Conservation (phyloP, 2,113 vertebrate genomes). For the Centropus bengalensis region DNA sequence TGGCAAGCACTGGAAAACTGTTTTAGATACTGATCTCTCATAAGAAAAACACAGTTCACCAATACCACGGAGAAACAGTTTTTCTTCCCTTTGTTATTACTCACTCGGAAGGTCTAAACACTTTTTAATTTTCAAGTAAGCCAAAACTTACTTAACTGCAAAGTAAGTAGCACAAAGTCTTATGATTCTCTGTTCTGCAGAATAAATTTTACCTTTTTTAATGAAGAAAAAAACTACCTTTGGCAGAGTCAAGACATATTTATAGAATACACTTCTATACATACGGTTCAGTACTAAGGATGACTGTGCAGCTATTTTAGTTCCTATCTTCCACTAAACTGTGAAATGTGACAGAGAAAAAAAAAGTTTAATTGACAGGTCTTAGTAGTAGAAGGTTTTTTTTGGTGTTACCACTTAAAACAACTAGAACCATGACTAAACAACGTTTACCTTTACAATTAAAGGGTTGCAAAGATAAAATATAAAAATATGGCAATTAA, state of each 20-base stretch:
- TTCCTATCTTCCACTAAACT: background rate
- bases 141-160: background rate
- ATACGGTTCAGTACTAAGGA: background rate
- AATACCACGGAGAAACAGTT: background rate
- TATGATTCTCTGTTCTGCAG: background rate
- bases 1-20: background rate
- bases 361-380: background rate
- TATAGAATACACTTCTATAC: background rate
- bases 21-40: background rate
- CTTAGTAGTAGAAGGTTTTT: background rate
- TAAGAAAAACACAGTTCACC: background rate
- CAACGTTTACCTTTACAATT: background rate
- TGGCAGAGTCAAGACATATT: background rate
- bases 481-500: background rate
- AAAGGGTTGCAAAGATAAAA: background rate
- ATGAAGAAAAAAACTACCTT: background rate
- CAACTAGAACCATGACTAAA: background rate
- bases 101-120: background rate
- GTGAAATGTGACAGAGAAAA: background rate
- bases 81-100: background rate
- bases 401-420: background rate
- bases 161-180: background rate
- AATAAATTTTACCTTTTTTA: background rate
- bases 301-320: background rate
- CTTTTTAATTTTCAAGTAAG: background rate